Evolutionary conservation across 2,113 vertebrate genomes (phyloP).

Genomic region (Rafetus swinhoei): DNA sequence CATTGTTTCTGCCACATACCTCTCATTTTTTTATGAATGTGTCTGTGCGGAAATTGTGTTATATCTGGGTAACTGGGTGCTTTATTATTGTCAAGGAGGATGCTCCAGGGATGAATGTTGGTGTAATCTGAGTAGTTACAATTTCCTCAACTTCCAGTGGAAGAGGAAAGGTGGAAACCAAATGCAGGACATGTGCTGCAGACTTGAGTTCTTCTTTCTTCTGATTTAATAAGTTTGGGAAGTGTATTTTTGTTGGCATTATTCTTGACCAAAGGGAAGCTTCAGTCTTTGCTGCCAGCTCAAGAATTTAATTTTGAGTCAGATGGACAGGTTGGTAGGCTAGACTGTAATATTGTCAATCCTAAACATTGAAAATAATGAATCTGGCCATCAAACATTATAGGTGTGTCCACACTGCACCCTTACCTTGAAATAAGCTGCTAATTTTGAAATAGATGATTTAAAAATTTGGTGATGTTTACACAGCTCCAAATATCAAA

Average conservation of each 20-base stretch:
- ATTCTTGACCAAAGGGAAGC: neutral
- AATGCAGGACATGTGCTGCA: neutral
- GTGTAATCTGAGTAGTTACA: neutral
- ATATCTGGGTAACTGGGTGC: neutral
- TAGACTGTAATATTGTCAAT: neutral
- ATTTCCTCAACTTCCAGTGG: neutral
- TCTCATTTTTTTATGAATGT: neutral
- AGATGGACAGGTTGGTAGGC: neutral
- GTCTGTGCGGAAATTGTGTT: neutral
- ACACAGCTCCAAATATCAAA: too few relatives aligned
- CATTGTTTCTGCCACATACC: neutral
- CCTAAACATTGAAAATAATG: neutral
- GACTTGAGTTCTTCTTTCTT: slow-evolving; percentile 3
- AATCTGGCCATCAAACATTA: neutral
- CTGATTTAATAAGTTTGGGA: neutral
- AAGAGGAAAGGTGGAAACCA: slow-evolving; percentile 2
- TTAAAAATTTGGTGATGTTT: too few relatives aligned
- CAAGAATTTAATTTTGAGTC: neutral
- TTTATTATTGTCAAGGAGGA: neutral
- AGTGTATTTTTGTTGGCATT: neutral
- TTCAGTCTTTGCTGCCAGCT: neutral
- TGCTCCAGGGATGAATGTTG: neutral
- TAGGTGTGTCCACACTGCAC: too few relatives aligned
- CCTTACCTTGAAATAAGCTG: too few relatives aligned
- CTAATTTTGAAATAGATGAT: too few relatives aligned